phyloP scores from a whole-genome alignment of 2,113 vertebrate species.

The Pelecanoides urinatrix region DNA sequence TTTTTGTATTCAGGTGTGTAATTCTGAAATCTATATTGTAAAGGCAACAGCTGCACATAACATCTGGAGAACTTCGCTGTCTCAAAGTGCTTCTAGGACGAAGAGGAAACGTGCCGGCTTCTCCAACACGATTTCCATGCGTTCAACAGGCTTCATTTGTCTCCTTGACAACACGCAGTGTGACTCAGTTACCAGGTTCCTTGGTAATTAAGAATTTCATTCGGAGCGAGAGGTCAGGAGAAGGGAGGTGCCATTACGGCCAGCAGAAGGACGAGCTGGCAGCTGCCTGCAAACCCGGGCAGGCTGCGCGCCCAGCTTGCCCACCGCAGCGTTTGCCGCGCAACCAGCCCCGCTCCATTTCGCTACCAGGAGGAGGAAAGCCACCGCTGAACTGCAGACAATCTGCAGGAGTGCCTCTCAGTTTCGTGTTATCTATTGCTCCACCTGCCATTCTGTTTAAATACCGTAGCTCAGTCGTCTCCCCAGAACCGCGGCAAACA shows the following conservation, averaged over 20 bases:
- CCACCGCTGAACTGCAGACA: background rate
- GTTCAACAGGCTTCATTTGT: background rate
- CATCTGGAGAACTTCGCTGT: slow-evolving; percentile 16
- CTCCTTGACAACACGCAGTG: background rate
- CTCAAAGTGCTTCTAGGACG: background rate
- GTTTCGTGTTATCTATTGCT: background rate
- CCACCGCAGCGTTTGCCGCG: background rate
- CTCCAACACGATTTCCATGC: background rate
- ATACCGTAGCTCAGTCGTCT: background rate
- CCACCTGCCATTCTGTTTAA: slow-evolving; percentile 22
- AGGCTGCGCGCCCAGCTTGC: background rate
- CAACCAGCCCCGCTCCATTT: background rate
- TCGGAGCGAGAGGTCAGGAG: background rate
- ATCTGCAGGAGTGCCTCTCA: background rate
- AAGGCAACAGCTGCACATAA: background rate
- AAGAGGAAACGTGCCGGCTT: background rate
- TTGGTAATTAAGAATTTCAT: background rate
- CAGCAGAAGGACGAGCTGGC: accelerated
- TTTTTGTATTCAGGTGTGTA: background rate
- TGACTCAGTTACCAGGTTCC: background rate
- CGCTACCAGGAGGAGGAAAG: background rate
- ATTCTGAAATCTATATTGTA: background rate
- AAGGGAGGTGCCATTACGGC: accelerated
- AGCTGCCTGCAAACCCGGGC: accelerated
- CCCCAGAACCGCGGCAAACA: background rate